These are phyloP conservation scores for Microplitis deprimator DNA, from an alignment of 2,888 invertebrate genomes.

Conservation along the genomic window DNA sequence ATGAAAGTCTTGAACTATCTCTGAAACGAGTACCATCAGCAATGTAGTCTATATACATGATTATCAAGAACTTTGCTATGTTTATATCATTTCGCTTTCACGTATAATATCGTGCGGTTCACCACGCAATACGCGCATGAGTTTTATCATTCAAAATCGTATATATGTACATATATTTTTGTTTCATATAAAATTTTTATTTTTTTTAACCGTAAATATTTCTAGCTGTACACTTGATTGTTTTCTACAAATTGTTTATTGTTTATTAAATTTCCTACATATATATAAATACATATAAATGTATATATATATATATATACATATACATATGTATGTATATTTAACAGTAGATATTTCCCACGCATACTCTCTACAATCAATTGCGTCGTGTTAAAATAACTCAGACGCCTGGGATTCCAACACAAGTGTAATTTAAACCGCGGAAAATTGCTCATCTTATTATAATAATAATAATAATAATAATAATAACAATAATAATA, in stretches of 20 bases:
- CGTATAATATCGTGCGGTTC: conserved; percentile 54
- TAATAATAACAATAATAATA: too few relatives aligned
- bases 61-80: neutral
- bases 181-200: too few relatives aligned
- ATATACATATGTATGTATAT: conserved; percentile 11
- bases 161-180: too few relatives aligned
- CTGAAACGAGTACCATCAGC: too few relatives aligned
- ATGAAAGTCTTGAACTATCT: too few relatives aligned
- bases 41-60: too few relatives aligned
- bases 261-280: too few relatives aligned
- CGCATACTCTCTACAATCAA: conserved; percentile 25
- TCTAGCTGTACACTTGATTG: neutral
- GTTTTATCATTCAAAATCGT: neutral
- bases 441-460: conserved; percentile 40
- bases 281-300: too few relatives aligned
- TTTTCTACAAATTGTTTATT: too few relatives aligned
- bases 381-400: conserved; percentile 37
- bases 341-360: neutral
- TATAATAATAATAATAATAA: neutral
- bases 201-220: too few relatives aligned
- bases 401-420: conserved; percentile 41
- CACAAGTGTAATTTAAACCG: conserved; percentile 32
- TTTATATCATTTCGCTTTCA: conserved; percentile 56
- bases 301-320: too few relatives aligned
- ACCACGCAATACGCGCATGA: conserved; percentile 41